Conservation (phyloP, 2,888 invertebrate genomes). For the Idaea dimidiata region DNA sequence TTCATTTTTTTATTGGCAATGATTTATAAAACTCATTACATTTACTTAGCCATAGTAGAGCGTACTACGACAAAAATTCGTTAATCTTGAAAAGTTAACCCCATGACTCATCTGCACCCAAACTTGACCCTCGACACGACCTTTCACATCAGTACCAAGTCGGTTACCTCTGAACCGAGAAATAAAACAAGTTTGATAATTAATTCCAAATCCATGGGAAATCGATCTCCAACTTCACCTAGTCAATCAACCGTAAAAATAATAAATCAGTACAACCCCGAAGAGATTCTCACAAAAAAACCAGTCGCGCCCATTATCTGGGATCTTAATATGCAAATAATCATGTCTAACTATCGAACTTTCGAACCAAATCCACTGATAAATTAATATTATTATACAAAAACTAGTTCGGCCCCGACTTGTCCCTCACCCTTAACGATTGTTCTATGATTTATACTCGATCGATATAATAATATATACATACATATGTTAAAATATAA, state of each 20-base stretch:
- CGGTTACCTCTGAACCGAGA: neutral
- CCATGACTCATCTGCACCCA: neutral
- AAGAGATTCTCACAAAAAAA: conserved; percentile 59
- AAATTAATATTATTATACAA: conserved; percentile 64
- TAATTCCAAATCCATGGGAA: conserved; percentile 28
- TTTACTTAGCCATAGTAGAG: no score
- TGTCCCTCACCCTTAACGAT: conserved; percentile 53
- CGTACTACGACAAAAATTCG: neutral
- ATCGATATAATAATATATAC: conserved; percentile 65
- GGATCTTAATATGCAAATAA: conserved; percentile 70
- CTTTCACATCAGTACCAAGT: neutral
- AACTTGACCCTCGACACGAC: conserved; percentile 3
- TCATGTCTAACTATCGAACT: conserved; percentile 51
- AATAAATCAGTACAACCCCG: conserved; percentile 49
- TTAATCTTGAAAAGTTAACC: neutral
- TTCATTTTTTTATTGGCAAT: no score
- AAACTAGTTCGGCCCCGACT: conserved; percentile 55
- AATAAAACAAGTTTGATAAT: conserved; percentile 23
- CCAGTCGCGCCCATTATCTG: conserved; percentile 44
- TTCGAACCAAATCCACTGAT: conserved; percentile 50
- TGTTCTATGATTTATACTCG: conserved; percentile 78
- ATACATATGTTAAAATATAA: conserved; percentile 58
- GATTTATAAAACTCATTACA: neutral
- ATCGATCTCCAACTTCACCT: conserved; percentile 20
- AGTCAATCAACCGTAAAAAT: conserved; percentile 55